Conservation (phyloP, 2,113 vertebrate species). For the Accipiter virgatus region DNA sequence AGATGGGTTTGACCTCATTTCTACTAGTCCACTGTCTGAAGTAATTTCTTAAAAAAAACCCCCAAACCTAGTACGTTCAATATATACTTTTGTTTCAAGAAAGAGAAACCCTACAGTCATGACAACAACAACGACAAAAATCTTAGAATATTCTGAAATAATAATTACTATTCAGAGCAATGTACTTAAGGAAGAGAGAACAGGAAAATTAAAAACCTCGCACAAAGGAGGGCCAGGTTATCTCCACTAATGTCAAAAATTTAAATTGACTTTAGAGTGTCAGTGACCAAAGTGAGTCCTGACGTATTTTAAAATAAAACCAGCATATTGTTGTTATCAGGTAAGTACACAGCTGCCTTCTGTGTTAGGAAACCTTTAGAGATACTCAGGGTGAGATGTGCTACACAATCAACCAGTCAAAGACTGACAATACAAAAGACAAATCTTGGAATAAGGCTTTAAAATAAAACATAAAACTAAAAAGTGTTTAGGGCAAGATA, state of each 20-base stretch:
- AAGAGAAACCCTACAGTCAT: not conserved
- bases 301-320: constrained; percentile 4
- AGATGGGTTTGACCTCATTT: not conserved
- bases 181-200: not conserved
- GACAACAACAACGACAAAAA: not conserved
- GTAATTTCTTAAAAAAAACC: not conserved
- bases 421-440: constrained; percentile 15
- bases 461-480: constrained; percentile 24
- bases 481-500: not conserved
- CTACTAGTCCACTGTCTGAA: not conserved
- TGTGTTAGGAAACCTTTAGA: constrained; percentile 35
- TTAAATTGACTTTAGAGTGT: not conserved
- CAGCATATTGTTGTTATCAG: not conserved
- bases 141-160: not conserved
- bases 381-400: not conserved
- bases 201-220: not conserved
- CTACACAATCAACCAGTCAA: constrained; percentile 26
- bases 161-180: not conserved
- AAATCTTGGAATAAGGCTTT: constrained; percentile 15
- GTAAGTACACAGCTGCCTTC: constrained; percentile 29
- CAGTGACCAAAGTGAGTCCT: constrained; percentile 15
- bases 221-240: not conserved
- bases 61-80: not conserved
- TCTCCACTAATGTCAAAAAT: not conserved
- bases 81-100: not conserved